These are phyloP conservation scores for Apocrypta bakeri DNA, from an alignment of 1,140 invertebrate species.

Conservation along the genomic window DNA sequence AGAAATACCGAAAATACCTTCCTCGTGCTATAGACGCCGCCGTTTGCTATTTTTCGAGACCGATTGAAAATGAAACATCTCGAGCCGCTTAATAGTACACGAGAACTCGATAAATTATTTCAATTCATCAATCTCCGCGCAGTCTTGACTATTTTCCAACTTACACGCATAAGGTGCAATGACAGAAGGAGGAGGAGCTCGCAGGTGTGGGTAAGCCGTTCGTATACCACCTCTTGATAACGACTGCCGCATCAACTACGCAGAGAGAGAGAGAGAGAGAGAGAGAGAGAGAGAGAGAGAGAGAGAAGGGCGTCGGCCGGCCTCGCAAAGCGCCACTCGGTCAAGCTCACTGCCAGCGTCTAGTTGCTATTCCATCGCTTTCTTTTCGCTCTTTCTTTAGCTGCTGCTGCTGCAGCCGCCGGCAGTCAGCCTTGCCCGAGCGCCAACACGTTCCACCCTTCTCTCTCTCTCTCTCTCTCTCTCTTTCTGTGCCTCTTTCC, in stretches of 20 bases:
- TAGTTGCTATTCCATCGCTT: slow-evolving; percentile 50
- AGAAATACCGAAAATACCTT: too few relatives aligned
- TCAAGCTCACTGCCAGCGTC: slow-evolving; percentile 62
- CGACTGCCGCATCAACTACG: not conserved
- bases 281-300: slow-evolving; percentile 36
- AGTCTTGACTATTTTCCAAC: not conserved
- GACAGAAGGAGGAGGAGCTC: not conserved
- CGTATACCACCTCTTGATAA: slow-evolving; percentile 20
- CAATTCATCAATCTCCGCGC: slow-evolving; percentile 27
- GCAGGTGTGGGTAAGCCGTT: slow-evolving; percentile 28
- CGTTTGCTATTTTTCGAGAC: too few relatives aligned
- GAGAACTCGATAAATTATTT: not conserved
- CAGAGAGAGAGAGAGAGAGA: slow-evolving; percentile 46
- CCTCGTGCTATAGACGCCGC: too few relatives aligned
- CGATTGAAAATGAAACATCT: too few relatives aligned
- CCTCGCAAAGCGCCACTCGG: slow-evolving; percentile 60
- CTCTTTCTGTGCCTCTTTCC: slow-evolving; percentile 32
- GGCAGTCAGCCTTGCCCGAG: slow-evolving; percentile 32
- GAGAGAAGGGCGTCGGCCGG: slow-evolving; percentile 59
- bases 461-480: slow-evolving; percentile 16
- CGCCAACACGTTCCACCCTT: slow-evolving; percentile 20
- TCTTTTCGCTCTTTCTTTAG: slow-evolving; percentile 33
- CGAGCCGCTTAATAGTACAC: not conserved
- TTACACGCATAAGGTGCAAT: not conserved
- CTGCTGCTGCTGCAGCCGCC: slow-evolving; percentile 7